phyloP scores from a whole-genome alignment of 2,113 vertebrate genomes.

The Pristiophorus japonicus region DNA sequence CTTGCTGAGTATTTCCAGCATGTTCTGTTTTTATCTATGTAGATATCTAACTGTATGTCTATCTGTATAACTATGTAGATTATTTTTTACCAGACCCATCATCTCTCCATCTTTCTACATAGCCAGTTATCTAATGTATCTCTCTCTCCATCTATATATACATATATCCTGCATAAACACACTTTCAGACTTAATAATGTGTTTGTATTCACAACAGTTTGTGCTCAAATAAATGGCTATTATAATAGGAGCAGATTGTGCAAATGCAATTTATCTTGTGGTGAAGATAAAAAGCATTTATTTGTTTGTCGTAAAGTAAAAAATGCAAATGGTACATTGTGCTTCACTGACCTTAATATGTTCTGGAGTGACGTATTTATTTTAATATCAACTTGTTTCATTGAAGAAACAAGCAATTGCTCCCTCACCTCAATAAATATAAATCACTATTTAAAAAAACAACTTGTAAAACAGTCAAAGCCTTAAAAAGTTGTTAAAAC shows the following conservation, averaged over 20 bases:
- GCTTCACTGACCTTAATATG: background rate
- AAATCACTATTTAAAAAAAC: background rate
- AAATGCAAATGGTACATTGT: background rate
- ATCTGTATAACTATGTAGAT: background rate
- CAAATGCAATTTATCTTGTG: background rate
- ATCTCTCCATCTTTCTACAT: background rate
- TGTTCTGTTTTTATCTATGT: no score
- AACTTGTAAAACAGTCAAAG: background rate
- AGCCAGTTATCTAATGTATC: background rate
- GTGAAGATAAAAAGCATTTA: background rate
- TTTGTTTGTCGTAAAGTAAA: background rate
- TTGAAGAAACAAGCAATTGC: slow-evolving; percentile 8
- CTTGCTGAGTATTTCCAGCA: no score
- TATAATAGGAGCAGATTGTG: background rate
- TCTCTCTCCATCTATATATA: background rate
- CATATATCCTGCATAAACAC: background rate
- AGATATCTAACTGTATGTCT: background rate
- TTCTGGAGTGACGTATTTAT: background rate
- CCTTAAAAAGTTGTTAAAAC: slow-evolving; percentile 20
- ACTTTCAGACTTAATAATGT: background rate
- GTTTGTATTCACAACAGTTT: background rate
- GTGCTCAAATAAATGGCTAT: background rate
- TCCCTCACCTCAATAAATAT: slow-evolving; percentile 16
- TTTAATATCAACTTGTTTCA: background rate
- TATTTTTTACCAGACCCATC: no score